phyloP scores from a whole-genome alignment of 2,888 invertebrate genomes.

The Athalia rosae region DNA sequence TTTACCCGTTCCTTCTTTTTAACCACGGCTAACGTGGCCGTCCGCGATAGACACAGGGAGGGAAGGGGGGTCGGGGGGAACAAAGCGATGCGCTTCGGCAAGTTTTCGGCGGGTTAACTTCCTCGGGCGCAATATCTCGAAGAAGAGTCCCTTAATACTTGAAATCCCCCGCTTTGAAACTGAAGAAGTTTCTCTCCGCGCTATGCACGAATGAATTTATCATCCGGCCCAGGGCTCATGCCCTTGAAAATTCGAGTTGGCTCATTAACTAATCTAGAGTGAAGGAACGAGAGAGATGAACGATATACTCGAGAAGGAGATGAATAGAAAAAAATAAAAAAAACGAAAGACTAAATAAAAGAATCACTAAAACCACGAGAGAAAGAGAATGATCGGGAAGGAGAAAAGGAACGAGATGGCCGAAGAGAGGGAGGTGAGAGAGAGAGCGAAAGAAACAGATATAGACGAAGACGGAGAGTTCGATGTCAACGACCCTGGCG shows the following conservation, averaged over 20 bases:
- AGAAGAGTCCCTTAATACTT: constrained; percentile 6
- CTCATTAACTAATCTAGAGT: constrained; percentile 40
- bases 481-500: constrained; percentile 42
- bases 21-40: constrained; percentile 1
- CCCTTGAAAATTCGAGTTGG: constrained; percentile 39
- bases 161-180: constrained; percentile 3
- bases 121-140: background rate
- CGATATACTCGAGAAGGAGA: background rate
- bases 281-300: constrained; percentile 23
- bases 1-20: background rate
- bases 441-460: constrained; percentile 1
- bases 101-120: background rate
- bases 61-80: too few species aligned
- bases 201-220: constrained; percentile 35
- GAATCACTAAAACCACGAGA: background rate
- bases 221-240: background rate
- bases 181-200: background rate
- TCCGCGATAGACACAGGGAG: background rate
- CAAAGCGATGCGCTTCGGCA: constrained; percentile 5
- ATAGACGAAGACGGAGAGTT: constrained; percentile 15
- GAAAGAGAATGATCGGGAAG: background rate
- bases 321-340: background rate
- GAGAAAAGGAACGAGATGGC: background rate
- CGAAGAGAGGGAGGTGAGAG: background rate
- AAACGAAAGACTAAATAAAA: too few species aligned